A percentile compares a stretch with the other conserved stretches of the same genome.
phyloP scores from a whole-genome alignment of 2,113 vertebrate genomes.

The Toxotes jaculatrix region DNA sequence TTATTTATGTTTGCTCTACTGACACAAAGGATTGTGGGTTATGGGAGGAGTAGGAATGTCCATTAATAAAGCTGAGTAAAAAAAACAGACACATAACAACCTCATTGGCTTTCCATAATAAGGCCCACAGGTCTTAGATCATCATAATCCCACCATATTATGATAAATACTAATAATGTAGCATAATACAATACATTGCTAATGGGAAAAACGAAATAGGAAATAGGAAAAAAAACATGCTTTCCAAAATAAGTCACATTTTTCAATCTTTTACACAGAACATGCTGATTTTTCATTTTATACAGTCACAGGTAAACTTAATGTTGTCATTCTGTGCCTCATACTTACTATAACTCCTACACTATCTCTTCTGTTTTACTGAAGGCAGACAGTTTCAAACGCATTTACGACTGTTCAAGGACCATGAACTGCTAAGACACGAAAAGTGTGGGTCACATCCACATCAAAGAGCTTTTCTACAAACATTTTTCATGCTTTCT shows the following conservation, averaged over 20 bases:
- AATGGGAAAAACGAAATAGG: neutral
- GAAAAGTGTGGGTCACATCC: neutral
- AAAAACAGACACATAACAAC: too few species aligned
- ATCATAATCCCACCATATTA: too few species aligned
- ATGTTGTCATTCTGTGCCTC: too few species aligned
- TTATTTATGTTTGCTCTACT: too few species aligned
- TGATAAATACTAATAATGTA: neutral
- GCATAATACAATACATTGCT: neutral
- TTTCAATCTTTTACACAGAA: neutral
- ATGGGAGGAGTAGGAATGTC: too few species aligned
- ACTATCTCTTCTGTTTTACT: neutral
- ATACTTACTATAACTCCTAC: too few species aligned
- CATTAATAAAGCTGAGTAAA: too few species aligned
- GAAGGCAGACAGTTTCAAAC: neutral
- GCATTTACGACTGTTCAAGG: neutral
- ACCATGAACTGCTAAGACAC: neutral
- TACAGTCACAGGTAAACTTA: too few species aligned
- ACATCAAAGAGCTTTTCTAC: slow-evolving; percentile 1
- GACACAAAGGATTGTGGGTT: too few species aligned
- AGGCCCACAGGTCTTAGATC: neutral
- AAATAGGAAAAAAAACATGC: too few species aligned
- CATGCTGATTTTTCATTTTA: neutral
- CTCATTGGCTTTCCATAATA: too few species aligned
- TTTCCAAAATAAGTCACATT: too few species aligned
- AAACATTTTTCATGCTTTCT: neutral